A percentile compares a stretch with the other conserved stretches of the same genome.
Conservation (phyloP, 2,888 invertebrate species). For the Dryocosmus kuriphilus region DNA sequence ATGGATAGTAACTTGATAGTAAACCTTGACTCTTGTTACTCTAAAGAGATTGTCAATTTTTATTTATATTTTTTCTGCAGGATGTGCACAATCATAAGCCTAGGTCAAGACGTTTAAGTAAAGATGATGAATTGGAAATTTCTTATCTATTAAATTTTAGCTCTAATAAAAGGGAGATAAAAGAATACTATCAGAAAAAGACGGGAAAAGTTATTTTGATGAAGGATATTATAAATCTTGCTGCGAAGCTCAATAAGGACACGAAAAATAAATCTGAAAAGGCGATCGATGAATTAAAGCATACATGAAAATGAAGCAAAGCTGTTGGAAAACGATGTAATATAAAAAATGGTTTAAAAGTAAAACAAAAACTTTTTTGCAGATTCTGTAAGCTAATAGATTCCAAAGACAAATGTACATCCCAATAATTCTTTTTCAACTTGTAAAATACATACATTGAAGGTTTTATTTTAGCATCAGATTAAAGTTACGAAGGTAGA, state of each 20-base stretch:
- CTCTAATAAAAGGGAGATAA: background rate
- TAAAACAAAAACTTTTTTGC: background rate
- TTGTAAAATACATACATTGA: too few relatives aligned
- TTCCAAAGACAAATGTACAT: too few relatives aligned
- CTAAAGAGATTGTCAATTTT: too few relatives aligned
- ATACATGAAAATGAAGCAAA: background rate
- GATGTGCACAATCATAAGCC: background rate
- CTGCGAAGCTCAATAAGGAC: background rate
- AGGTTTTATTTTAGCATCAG: too few relatives aligned
- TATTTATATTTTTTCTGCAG: background rate
- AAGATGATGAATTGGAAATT: background rate
- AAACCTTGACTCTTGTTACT: too few relatives aligned
- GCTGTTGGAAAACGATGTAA: background rate
- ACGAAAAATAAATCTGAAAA: background rate
- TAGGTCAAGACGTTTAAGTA: background rate
- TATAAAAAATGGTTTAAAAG: background rate
- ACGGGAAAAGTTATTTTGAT: slow-evolving; percentile 1
- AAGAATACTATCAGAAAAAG: slow-evolving; percentile 7
- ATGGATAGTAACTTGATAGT: too few relatives aligned
- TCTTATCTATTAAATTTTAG: background rate
- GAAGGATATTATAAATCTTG: background rate
- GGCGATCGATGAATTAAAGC: background rate
- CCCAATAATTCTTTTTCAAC: too few relatives aligned
- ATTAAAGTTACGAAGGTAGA: too few relatives aligned
- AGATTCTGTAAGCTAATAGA: background rate